Conservation (phyloP, 2,113 vertebrate genomes). For the Hystrix cristata region DNA sequence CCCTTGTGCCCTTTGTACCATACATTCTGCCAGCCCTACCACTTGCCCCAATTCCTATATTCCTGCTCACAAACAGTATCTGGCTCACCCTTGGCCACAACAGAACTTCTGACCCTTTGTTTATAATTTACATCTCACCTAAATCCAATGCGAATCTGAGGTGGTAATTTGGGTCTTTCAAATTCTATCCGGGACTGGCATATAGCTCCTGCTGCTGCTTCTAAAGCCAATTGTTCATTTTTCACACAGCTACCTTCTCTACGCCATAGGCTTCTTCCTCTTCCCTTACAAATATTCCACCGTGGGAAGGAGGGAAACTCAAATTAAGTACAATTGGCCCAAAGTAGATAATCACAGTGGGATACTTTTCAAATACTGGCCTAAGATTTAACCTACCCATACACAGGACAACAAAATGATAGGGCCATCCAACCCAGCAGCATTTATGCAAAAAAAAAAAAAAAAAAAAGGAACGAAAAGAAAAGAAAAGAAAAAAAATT, state of each 20-base stretch:
- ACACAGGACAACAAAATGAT: not conserved
- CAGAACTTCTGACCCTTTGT: not conserved
- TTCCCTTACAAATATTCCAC: not conserved
- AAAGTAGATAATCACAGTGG: not conserved
- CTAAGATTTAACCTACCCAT: not conserved
- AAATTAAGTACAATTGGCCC: not conserved
- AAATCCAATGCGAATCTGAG: not conserved
- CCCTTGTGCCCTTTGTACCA: not conserved
- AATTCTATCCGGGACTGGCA: not conserved
- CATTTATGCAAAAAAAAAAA: not conserved
- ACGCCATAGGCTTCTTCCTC: not conserved
- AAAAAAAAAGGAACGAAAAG: not conserved
- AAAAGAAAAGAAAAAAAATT: not conserved
- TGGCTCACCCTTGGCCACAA: not conserved
- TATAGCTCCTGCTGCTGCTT: not conserved
- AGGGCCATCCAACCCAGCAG: not conserved
- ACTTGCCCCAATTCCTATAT: not conserved
- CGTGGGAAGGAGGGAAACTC: not conserved
- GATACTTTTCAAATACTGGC: not conserved
- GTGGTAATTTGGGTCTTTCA: not conserved
- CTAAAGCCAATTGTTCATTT: slow-evolving; percentile 32
- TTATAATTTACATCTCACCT: not conserved
- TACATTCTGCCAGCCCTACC: not conserved
- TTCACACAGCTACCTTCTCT: not conserved
- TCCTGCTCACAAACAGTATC: not conserved